phyloP scores from a whole-genome alignment of 2,113 vertebrate genomes.

The Cyanoramphus novaezelandiae region DNA sequence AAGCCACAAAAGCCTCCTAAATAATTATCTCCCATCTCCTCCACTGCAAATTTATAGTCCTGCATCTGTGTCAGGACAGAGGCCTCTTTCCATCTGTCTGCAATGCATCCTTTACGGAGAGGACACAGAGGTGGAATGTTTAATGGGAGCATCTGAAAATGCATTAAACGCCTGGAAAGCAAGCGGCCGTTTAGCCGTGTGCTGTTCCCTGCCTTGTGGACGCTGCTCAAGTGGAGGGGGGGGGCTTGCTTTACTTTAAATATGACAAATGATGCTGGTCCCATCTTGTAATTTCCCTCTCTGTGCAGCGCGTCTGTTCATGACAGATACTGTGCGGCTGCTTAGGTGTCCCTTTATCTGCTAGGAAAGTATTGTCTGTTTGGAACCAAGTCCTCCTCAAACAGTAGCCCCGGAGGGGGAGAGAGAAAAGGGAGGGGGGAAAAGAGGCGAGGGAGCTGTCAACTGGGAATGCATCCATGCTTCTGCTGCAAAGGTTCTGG shows the following conservation, averaged over 20 bases:
- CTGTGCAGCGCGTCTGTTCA: slow-evolving; percentile 31
- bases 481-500: slow-evolving; percentile 27
- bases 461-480: not conserved
- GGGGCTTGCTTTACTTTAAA: not conserved
- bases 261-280: slow-evolving; percentile 52
- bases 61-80: slow-evolving; percentile 18
- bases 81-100: not conserved
- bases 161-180: not conserved
- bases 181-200: not conserved
- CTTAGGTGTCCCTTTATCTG: slow-evolving; percentile 61
- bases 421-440: not conserved
- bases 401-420: not conserved
- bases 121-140: not conserved
- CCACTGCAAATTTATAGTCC: slow-evolving; percentile 6
- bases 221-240: not conserved
- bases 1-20: slow-evolving; percentile 15
- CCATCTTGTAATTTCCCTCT: slow-evolving; percentile 43
- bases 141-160: not conserved
- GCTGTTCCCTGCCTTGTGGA: slow-evolving; percentile 7
- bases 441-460: not conserved
- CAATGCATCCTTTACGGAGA: not conserved
- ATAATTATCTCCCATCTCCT: not conserved
- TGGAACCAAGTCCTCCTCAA: slow-evolving; percentile 58
- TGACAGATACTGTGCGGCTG: slow-evolving; percentile 60
- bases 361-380: slow-evolving; percentile 34